Base-by-base conservation (phyloP, 2,797 vertebrate species). In the Danionella dracula region DNA sequence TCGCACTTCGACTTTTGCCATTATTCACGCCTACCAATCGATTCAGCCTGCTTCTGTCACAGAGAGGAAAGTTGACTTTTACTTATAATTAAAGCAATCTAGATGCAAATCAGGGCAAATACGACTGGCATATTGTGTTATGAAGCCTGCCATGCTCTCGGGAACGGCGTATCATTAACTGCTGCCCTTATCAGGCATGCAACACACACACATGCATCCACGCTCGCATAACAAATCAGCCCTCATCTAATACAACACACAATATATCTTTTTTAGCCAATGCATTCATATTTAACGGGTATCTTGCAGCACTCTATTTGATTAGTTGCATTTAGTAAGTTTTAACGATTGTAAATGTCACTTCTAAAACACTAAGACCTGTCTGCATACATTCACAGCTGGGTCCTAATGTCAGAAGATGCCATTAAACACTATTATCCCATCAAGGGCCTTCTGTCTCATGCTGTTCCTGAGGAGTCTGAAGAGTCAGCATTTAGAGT, bases 11-110 rank as follows among this genome's bases (percentile, higher is more conserved):
- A 81, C 84, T 84, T 88, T 81, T 83, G 83, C 83, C 78, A 86
- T 90, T 88, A 86, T 90, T 78, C 87, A 88, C 80, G 83, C 84
- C 75, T 81, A 73, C 79, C 83, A 89, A 88, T 88, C 81, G 87
- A 90, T 90, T 88, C 80, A 78, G 83, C 85, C 78, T 83, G 76
- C 81, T 84, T 75, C 78, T 76, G 81, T 86, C 84, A 84, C 87
- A 83, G 60, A 82, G 42, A 72, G 72, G 76, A 83, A 81, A 84
- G 84, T 86, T 88, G 88, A 88, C 84, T 86, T 86, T 88, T 88
- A 86, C 78, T 85, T 83, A 82, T 89, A 89, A 90, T 90, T 91
- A 90, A 89, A 89, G 86, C 84, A 87, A 89, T 90, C 83, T 88
- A 87, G 81, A 90, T 90, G 90, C 87, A 90, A 91, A 89, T 90